Percentiles rank a stretch among this genome's conserved stretches.
phyloP scores from a whole-genome alignment of 2,113 vertebrate genomes.

The Ursus arctos region DNA sequence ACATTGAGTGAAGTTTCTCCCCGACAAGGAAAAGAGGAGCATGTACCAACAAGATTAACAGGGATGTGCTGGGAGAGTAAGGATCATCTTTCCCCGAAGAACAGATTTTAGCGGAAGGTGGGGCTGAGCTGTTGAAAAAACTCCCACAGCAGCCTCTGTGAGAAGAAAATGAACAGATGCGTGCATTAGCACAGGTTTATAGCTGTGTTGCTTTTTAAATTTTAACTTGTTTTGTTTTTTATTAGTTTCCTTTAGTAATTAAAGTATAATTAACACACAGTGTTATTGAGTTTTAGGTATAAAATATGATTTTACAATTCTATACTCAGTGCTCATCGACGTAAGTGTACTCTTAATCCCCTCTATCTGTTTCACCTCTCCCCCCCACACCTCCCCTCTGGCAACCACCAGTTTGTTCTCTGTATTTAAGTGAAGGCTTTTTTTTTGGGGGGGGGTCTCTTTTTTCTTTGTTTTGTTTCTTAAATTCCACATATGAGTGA shows the following conservation, averaged over 20 bases:
- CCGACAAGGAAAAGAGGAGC: neutral
- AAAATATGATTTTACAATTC: neutral
- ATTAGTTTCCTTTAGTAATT: neutral
- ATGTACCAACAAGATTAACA: neutral
- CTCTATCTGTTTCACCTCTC: neutral
- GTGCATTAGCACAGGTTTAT: neutral
- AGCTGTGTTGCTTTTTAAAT: neutral
- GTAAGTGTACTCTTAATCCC: neutral
- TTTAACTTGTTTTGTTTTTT: neutral
- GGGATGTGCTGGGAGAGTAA: neutral
- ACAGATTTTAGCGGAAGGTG: constrained; percentile 19
- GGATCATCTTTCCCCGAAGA: constrained; percentile 3
- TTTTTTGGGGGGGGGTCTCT: neutral
- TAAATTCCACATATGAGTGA: neutral
- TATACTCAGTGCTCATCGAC: neutral
- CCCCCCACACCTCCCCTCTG: neutral
- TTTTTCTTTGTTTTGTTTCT: neutral
- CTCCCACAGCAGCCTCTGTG: neutral
- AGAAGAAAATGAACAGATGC: neutral
- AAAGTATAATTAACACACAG: neutral
- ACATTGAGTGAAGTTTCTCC: neutral
- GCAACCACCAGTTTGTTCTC: neutral
- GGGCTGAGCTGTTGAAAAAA: neutral
- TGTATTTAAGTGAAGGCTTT: neutral
- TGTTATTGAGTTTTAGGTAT: neutral